Evolutionary conservation across 1,140 invertebrate genomes (phyloP).

Genomic region (Lasioglossum albipes): DNA sequence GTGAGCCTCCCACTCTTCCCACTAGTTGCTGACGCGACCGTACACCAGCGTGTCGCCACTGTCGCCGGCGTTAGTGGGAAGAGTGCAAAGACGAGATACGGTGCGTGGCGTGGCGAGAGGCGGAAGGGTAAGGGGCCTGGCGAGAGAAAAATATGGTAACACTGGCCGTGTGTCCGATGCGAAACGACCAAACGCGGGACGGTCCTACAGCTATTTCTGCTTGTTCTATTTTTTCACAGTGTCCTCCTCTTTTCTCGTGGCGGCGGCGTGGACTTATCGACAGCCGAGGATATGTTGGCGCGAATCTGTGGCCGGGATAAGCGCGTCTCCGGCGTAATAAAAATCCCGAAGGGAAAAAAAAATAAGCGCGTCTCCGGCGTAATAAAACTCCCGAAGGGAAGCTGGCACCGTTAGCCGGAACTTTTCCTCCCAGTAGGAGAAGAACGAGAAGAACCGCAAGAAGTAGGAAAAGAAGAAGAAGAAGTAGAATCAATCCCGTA

Average conservation of each 20-base stretch:
- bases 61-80: too few species aligned
- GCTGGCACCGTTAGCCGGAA: slow-evolving; percentile 45
- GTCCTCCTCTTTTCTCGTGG: slow-evolving; percentile 27
- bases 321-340: slow-evolving; percentile 55
- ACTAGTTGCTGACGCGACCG: too few species aligned
- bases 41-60: too few species aligned
- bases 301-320: slow-evolving; percentile 58
- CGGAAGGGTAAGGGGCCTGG: too few species aligned
- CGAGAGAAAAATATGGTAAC: too few species aligned
- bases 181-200: background rate
- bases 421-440: slow-evolving; percentile 31
- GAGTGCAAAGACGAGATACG: too few species aligned
- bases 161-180: background rate
- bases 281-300: slow-evolving; percentile 52
- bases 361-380: slow-evolving; percentile 56
- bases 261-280: slow-evolving; percentile 37
- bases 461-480: slow-evolving; percentile 7
- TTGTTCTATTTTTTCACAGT: background rate
- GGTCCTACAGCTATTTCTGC: slow-evolving; percentile 12
- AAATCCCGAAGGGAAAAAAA: slow-evolving; percentile 54
- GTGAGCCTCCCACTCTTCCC: too few species aligned
- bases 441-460: background rate
- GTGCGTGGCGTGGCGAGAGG: too few species aligned
- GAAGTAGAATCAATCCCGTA: slow-evolving; percentile 57
- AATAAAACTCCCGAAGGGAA: slow-evolving; percentile 57